Conservation (phyloP, 2,797 vertebrate species). For the Eurystomus glaucurus region DNA sequence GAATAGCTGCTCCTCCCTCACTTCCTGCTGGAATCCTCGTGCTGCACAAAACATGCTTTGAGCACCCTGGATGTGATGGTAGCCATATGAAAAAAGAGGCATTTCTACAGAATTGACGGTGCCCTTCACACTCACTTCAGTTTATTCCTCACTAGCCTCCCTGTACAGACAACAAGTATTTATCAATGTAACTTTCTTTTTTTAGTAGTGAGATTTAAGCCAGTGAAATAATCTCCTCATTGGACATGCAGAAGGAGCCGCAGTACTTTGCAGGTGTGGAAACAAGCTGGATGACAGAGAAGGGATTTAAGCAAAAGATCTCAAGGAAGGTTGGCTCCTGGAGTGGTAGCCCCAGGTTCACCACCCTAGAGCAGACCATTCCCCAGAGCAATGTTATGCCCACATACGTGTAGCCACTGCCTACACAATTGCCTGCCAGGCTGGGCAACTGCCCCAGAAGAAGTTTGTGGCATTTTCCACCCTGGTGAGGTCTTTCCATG, state of each 20-base stretch:
- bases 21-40: background rate
- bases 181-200: conserved; percentile 41
- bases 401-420: background rate
- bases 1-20: background rate
- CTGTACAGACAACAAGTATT: conserved; percentile 10
- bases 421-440: background rate
- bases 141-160: conserved; percentile 29
- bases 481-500: background rate
- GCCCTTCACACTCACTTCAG: conserved; percentile 43
- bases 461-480: background rate
- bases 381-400: background rate
- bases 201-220: conserved; percentile 47
- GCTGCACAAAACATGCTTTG: conserved; percentile 25
- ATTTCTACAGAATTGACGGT: conserved; percentile 12
- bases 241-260: background rate
- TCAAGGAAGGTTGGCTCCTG: background rate
- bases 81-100: conserved; percentile 13
- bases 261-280: background rate
- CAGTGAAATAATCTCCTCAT: background rate
- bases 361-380: background rate
- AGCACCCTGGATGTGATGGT: background rate
- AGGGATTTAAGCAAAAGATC: background rate
- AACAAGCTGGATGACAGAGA: background rate
- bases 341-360: background rate
- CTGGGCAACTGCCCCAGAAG: background rate